phyloP scores from a whole-genome alignment of 2,797 vertebrate genomes.

The Sus cebifrons region DNA sequence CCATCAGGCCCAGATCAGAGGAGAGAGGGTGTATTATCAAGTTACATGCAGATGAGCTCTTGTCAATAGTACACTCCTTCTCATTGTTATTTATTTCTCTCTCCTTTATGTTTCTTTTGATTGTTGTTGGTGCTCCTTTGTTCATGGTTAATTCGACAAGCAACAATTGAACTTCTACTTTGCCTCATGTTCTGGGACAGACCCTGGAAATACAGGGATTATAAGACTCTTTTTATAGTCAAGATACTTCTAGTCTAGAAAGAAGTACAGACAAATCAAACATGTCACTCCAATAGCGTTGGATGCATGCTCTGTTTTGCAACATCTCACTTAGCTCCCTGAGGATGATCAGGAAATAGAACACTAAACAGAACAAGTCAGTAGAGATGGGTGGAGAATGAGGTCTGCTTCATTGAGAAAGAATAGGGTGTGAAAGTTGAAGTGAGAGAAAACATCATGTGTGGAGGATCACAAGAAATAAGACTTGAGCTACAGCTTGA shows the following conservation, averaged over 20 bases:
- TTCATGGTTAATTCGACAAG: conserved; percentile 18
- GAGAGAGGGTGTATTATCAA: background rate
- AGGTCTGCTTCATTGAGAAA: background rate
- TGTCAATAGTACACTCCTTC: background rate
- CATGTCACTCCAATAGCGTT: fast-evolving
- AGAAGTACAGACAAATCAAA: background rate
- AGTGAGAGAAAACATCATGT: background rate
- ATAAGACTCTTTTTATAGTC: background rate
- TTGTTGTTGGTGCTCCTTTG: background rate
- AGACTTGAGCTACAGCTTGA: fast-evolving
- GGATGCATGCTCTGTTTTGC: background rate
- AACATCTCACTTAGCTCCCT: background rate
- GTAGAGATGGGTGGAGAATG: background rate
- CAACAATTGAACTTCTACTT: background rate
- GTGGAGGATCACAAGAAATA: background rate
- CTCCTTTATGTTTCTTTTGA: background rate
- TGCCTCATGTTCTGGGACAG: background rate
- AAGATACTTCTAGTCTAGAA: background rate
- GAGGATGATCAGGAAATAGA: background rate
- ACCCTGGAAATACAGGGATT: background rate
- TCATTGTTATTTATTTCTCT: background rate
- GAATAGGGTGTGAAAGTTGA: background rate
- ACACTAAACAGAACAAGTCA: background rate
- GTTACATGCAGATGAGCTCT: background rate
- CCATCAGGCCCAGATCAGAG: no score